These are phyloP conservation scores for Mechanitis messenoides DNA, from an alignment of 2,888 invertebrate genomes.

Conservation along the genomic window DNA sequence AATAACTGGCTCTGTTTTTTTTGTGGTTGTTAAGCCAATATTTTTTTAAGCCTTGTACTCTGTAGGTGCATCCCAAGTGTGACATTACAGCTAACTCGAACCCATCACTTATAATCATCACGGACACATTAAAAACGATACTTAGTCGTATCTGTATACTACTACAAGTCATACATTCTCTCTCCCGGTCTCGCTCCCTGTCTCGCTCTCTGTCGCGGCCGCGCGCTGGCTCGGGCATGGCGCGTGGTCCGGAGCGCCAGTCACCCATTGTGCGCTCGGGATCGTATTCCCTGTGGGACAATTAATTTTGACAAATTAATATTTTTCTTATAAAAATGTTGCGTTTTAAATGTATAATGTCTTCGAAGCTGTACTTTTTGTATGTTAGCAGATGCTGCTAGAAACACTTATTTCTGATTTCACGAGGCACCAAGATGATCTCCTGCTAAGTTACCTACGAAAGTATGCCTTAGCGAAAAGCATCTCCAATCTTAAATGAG, in stretches of 20 bases:
- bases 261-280: slow-evolving; percentile 83
- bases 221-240: slow-evolving; percentile 62
- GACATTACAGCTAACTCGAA: slow-evolving; percentile 81
- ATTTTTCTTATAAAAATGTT: too few species aligned
- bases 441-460: too few species aligned
- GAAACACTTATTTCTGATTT: too few species aligned
- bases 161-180: slow-evolving; percentile 40
- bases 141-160: neutral
- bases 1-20: slow-evolving; percentile 43
- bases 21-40: slow-evolving; percentile 12
- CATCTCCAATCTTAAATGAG: too few species aligned
- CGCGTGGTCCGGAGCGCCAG: slow-evolving; percentile 84
- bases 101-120: slow-evolving; percentile 49
- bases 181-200: slow-evolving; percentile 45
- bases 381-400: too few species aligned
- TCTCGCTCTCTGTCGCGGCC: slow-evolving; percentile 41
- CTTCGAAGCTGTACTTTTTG: too few species aligned
- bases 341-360: too few species aligned
- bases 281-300: slow-evolving; percentile 69
- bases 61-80: slow-evolving; percentile 81
- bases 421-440: too few species aligned
- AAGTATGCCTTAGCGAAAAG: too few species aligned
- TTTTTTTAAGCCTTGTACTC: slow-evolving; percentile 62
- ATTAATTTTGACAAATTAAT: too few species aligned
- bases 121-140: slow-evolving; percentile 13